Base-by-base conservation (phyloP, 2,888 invertebrate species). In the Thymelicus lineola region DNA sequence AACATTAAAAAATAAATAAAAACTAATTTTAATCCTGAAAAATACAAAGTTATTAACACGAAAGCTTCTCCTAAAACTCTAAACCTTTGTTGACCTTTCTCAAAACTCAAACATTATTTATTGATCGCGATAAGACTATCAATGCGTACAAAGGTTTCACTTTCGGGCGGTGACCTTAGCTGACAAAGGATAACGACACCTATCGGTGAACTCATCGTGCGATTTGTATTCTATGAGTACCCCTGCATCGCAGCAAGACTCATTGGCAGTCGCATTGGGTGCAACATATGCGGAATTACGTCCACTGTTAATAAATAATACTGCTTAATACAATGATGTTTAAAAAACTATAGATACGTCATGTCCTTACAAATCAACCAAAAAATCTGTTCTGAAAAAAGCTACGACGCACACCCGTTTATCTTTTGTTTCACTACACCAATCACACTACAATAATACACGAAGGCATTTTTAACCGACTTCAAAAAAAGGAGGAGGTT, bases 141-240 rank as follows among this genome's bases (percentile, higher is more conserved):
- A 62, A 67, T 4, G 38, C 48, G 46, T 3, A 57, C 20, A 58
- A 53, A 64, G 60, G 66, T 71, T 71, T 71, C 71, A 66, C 71
- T 71, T 72, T 70, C 70, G 66, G 85, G 73, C 82, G 82, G 77
- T 82, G 85, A 86, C 86, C 87, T 86, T 80, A 80, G 78, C 63
- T 74, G 71, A 73, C 71, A 60, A 75, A 86, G 86, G 82, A 85
- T 85, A 85, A 81, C 75, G 84, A 85, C 83, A 80, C 77, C 73
- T 79, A 66, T 66, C 55, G 48, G 66, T 62, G 59, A 68, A 68
- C 63, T 63, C 68, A 69, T 69, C 62, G 58, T 14, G 36, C 15
- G n/a, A 45, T 69, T 69, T 63, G 68, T 69, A 69, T 69, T 46
- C 68, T n/a, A 10, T 38, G 57, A 20, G 63, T 42, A 10, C 20